phyloP scores from a whole-genome alignment of 2,888 invertebrate genomes.

The Harpalus rufipes region DNA sequence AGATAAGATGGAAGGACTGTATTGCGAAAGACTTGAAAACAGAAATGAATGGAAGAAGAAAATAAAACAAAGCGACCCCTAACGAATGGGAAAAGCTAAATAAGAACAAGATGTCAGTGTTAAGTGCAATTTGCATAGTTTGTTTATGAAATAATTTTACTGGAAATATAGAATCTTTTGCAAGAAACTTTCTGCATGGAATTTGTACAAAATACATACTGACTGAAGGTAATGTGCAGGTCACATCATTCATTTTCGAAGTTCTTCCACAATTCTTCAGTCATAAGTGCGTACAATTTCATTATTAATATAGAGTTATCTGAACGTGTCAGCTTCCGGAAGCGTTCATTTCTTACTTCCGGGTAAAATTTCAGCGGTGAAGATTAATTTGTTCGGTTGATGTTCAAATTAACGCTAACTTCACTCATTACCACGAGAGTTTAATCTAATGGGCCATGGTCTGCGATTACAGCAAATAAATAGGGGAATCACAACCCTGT shows the following conservation, averaged over 20 bases:
- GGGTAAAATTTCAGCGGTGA: background rate
- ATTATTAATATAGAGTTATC: background rate
- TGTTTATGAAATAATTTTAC: no score
- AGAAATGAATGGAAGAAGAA: no score
- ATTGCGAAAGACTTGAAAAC: no score
- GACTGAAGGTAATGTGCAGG: no score
- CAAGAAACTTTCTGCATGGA: no score
- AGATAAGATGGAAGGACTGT: no score
- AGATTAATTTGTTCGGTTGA: background rate
- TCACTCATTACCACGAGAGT: background rate
- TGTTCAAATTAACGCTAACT: background rate
- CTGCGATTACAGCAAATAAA: background rate
- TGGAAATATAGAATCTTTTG: no score
- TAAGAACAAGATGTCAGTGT: no score
- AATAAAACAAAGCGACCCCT: no score
- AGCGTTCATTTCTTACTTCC: slow-evolving; percentile 5
- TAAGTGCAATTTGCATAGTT: no score
- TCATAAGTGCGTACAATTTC: background rate
- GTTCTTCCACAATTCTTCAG: background rate
- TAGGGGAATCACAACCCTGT: background rate
- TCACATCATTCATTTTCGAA: background rate
- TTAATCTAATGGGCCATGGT: background rate
- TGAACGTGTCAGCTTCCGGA: background rate
- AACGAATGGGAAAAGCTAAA: no score
- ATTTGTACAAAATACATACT: no score